These are phyloP conservation scores for Neomorphus geoffroyi DNA, from an alignment of 2,797 vertebrate species.

Conservation along the genomic window DNA sequence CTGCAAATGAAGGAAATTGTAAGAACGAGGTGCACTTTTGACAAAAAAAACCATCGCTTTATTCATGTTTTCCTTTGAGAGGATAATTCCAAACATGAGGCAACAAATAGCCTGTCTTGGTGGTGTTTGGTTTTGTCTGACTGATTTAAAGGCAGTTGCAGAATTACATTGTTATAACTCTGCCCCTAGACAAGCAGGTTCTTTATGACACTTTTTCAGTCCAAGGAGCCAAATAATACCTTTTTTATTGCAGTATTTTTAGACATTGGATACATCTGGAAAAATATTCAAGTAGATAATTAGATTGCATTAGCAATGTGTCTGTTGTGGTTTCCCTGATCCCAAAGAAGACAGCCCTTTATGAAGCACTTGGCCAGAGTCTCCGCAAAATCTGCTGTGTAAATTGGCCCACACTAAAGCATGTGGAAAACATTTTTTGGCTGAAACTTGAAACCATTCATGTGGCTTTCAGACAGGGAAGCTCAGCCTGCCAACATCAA, in stretches of 20 bases:
- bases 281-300: constrained; percentile 85
- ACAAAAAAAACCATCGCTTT: neutral
- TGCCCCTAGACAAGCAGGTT: constrained; percentile 74
- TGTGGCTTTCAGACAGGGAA: constrained; percentile 85
- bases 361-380: constrained; percentile 80
- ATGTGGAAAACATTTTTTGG: constrained; percentile 87
- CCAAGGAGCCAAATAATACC: constrained; percentile 75
- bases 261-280: constrained; percentile 83
- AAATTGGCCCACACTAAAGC: constrained; percentile 83
- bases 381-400: constrained; percentile 80
- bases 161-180: constrained; percentile 67
- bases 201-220: constrained; percentile 80
- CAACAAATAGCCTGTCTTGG: constrained; percentile 31
- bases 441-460: constrained; percentile 85
- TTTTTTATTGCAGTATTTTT: constrained; percentile 83
- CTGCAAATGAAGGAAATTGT: constrained; percentile 54
- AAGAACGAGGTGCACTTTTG: constrained; percentile 26
- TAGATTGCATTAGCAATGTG: constrained; percentile 84
- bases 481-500: constrained; percentile 84
- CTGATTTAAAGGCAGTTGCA: constrained; percentile 70
- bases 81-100: constrained; percentile 35
- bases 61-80: constrained; percentile 27
- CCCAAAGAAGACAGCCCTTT: constrained; percentile 82
- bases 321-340: constrained; percentile 84
- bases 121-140: constrained; percentile 64